Evolutionary conservation across 2,113 vertebrate genomes (phyloP), one percentile per base, ranked within the genome.

Genomic region (Phrynosoma blainvillii): DNA sequence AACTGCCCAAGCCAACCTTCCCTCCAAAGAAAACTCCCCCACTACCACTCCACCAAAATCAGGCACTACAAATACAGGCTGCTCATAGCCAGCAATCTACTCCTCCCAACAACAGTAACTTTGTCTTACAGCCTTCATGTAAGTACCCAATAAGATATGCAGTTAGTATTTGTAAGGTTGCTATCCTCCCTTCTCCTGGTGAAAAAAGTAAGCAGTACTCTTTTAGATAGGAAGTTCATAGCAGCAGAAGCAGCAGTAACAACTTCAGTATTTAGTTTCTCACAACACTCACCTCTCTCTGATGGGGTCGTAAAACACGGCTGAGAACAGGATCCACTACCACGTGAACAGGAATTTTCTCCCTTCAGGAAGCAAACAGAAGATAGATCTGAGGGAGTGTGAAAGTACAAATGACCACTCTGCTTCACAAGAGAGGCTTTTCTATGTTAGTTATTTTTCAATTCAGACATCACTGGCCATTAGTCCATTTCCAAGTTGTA

Each of bases 291-390:
- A 99, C 99, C 97, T 99, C 98, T 97, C 98, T 98, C 95, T 99
- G 99, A 97, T 99, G 99, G 62, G 99, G 99, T 92, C 99, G 95
- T 82, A 99, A 96, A 47, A 99, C 97, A 84, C 97, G 98, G 92
- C 97, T 97, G 88, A 99, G 96, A 85, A 99, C 90, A 88, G 99
- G 99, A 97, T 99, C 99, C 91, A 99, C 98, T 79, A 99, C 99
- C 84, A 99, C 98, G 86, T 99, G 99, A 82, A 99, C 97, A 18
- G 98, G 98, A 65, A 97, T 87, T 93, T 98, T 98, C 79, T 99
- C 98, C 94, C 98, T 98, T 90, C 65, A 92, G 90, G 73, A 93
- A 40, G 36, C 42, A 94, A 88, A n/a, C 12, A 70, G 30, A 81
- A 14, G 10, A 81, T 56, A 25, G 52, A 74, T 82, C 54, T n/a